A percentile compares a stretch with the other conserved stretches of the same genome.
phyloP scores from a whole-genome alignment of 2,888 invertebrate genomes.

The Anaspis maculata region DNA sequence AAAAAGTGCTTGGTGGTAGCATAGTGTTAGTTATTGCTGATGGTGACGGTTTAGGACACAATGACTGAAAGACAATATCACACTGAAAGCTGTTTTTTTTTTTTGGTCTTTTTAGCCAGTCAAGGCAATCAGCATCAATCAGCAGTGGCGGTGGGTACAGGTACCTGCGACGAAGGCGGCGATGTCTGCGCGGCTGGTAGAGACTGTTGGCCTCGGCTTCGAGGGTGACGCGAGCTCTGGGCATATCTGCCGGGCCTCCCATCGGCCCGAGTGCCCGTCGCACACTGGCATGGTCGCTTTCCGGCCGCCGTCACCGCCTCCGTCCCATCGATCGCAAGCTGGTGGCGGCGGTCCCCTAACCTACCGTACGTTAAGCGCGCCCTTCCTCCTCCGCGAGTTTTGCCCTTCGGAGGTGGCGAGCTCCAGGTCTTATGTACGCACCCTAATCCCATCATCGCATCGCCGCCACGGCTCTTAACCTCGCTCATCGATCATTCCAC shows the following conservation, averaged over 20 bases:
- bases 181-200: constrained; percentile 29
- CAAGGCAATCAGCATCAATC: not conserved
- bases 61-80: too few relatives aligned
- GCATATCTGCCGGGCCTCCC: constrained; percentile 32
- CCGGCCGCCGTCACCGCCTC: constrained; percentile 15
- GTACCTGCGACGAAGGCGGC: constrained; percentile 26
- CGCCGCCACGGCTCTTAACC: too few relatives aligned
- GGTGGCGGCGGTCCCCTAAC: constrained; percentile 16
- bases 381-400: too few relatives aligned
- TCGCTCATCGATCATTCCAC: too few relatives aligned
- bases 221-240: constrained; percentile 30
- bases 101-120: not conserved
- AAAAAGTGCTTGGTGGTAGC: too few relatives aligned
- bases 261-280: constrained; percentile 31
- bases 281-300: constrained; percentile 24
- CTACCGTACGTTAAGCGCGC: constrained; percentile 13
- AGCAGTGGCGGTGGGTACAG: constrained; percentile 5
- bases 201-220: constrained; percentile 28
- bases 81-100: constrained; percentile 2
- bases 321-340: constrained; percentile 24
- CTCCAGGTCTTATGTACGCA: too few relatives aligned
- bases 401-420: too few relatives aligned
- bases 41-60: too few relatives aligned
- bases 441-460: too few relatives aligned
- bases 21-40: too few relatives aligned